Percentiles rank a stretch among this genome's conserved stretches.
Evolutionary conservation across 2,113 vertebrate species (phyloP).

Genomic region (Melanocharis versteri): DNA sequence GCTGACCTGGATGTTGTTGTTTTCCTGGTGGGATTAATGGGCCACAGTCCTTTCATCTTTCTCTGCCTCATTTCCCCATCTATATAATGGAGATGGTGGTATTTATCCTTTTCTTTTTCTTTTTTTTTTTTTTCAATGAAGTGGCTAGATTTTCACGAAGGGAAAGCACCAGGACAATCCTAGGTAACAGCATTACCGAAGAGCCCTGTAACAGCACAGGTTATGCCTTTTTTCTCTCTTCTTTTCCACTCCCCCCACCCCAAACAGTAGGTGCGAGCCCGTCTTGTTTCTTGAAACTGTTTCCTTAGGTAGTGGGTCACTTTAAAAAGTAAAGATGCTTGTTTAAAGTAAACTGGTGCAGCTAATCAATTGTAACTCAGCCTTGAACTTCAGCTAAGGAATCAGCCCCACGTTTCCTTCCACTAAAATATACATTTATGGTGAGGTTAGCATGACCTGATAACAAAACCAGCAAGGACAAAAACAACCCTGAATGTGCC

Average conservation of each 20-base stretch:
- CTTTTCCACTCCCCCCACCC: not conserved
- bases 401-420: not conserved
- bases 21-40: slow-evolving; percentile 35
- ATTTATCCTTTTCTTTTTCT: not conserved
- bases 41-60: slow-evolving; percentile 30
- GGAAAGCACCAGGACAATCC: not conserved
- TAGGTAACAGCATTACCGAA: not conserved
- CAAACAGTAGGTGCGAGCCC: not conserved
- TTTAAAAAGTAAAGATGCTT: not conserved
- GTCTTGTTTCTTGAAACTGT: not conserved
- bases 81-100: not conserved
- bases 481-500: not conserved
- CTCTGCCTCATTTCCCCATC: slow-evolving; percentile 28
- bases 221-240: not conserved
- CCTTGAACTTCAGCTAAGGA: not conserved
- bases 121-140: not conserved
- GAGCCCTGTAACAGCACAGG: not conserved
- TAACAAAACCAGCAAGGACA: not conserved
- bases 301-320: not conserved
- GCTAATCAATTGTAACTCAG: not conserved
- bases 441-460: slow-evolving; percentile 49
- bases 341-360: not conserved
- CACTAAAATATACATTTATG: not conserved
- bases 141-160: not conserved
- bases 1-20: slow-evolving; percentile 16